Evolutionary conservation across 2,113 vertebrate species (phyloP).

Genomic region (Nicator chloris): DNA sequence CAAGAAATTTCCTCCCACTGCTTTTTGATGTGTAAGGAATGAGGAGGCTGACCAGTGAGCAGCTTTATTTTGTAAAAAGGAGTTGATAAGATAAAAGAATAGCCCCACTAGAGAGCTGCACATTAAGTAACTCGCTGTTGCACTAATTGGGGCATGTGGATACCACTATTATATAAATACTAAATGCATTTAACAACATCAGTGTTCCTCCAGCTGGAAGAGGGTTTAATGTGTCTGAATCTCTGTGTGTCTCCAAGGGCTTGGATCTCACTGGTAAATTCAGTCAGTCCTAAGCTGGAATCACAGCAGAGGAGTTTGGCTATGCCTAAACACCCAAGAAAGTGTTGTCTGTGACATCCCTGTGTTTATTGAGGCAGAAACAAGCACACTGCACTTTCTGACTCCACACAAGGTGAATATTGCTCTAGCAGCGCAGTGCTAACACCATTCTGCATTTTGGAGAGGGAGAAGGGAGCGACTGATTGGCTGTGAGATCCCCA

Average conservation of each 20-base stretch:
- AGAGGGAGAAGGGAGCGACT: neutral
- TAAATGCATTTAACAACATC: neutral
- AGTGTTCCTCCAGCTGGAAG: neutral
- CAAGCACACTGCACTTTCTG: neutral
- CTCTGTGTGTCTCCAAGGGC: neutral
- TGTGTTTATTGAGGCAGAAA: accelerated
- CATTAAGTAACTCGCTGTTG: accelerated
- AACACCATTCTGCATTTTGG: neutral
- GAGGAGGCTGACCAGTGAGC: neutral
- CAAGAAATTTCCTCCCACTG: neutral
- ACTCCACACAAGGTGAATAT: neutral
- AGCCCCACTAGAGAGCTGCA: neutral
- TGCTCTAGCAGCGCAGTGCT: neutral
- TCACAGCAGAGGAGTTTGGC: neutral
- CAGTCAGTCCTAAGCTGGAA: neutral
- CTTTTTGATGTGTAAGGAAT: neutral
- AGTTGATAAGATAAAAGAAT: neutral
- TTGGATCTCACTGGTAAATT: neutral
- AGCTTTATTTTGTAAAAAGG: neutral
- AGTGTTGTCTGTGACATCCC: neutral
- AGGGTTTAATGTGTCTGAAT: neutral
- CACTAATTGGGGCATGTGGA: neutral
- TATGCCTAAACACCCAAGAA: neutral
- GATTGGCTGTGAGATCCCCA: neutral
- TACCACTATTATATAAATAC: neutral